Evolutionary conservation across 2,888 invertebrate species (phyloP).

Genomic region (Acanthosoma haemorrhoidale): DNA sequence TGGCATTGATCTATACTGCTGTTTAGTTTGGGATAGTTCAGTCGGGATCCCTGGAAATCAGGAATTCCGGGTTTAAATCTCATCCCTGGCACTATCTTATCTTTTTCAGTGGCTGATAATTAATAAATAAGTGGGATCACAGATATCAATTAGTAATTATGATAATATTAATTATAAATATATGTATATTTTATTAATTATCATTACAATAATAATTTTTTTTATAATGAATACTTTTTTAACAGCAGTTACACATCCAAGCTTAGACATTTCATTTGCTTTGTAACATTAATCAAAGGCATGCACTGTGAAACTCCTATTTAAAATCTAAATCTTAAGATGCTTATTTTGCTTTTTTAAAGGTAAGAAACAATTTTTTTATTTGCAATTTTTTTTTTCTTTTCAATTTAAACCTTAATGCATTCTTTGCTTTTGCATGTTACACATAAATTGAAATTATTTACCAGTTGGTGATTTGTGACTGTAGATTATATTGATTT

Average conservation of each 20-base stretch:
- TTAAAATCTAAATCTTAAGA: neutral
- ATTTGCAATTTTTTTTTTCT: neutral
- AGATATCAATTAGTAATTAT: no score
- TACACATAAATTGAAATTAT: neutral
- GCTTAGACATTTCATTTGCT: constrained; percentile 7
- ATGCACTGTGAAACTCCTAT: neutral
- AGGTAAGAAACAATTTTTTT: constrained; percentile 10
- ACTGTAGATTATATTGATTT: constrained; percentile 1
- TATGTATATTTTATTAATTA: no score
- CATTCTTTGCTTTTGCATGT: constrained; percentile 17
- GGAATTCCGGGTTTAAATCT: no score
- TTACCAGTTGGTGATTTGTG: neutral
- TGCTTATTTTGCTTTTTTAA: neutral
- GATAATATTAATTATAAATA: no score
- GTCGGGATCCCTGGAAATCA: no score
- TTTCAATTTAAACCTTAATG: neutral
- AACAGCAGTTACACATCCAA: neutral
- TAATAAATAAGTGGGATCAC: no score
- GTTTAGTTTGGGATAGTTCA: no score
- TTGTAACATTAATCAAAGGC: neutral
- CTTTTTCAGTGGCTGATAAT: no score
- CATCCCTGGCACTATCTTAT: no score
- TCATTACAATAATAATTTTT: no score
- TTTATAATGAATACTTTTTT: no score
- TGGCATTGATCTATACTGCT: no score